phyloP scores from a whole-genome alignment of 2,888 invertebrate genomes.

The Diaprepes abbreviatus region DNA sequence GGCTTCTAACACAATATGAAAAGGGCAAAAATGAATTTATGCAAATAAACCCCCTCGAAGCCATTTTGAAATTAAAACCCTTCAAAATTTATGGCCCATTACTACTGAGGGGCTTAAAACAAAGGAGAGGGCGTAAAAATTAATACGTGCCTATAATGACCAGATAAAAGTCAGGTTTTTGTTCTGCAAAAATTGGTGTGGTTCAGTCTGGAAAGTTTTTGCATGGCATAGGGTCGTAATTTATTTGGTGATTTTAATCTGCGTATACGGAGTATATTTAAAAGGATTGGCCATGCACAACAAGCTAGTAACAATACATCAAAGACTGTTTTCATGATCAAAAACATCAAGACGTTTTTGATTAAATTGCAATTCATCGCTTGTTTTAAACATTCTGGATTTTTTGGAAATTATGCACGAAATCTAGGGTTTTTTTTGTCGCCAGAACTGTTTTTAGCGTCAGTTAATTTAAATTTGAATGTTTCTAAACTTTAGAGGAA shows the following conservation, averaged over 20 bases:
- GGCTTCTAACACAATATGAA: constrained; percentile 40
- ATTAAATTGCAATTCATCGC: too few species aligned
- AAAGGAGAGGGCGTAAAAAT: constrained; percentile 46
- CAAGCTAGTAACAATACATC: neutral
- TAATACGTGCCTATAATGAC: constrained; percentile 47
- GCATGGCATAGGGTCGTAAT: constrained; percentile 6
- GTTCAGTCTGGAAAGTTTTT: constrained; percentile 4
- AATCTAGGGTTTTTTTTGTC: too few species aligned
- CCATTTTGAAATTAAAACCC: constrained; percentile 63
- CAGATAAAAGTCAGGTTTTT: constrained; percentile 45
- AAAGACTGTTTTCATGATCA: too few species aligned
- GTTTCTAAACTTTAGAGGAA: too few species aligned
- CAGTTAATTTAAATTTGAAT: too few species aligned
- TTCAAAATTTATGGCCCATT: constrained; percentile 58
- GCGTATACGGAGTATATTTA: neutral
- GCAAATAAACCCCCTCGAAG: constrained; percentile 57
- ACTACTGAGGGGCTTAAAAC: constrained; percentile 38
- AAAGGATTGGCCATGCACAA: neutral
- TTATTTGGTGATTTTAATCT: constrained; percentile 12
- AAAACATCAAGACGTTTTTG: too few species aligned
- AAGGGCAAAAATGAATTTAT: constrained; percentile 53
- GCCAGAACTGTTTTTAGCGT: too few species aligned
- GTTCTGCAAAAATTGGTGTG: constrained; percentile 28
- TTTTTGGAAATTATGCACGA: too few species aligned
- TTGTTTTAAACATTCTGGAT: too few species aligned